These are phyloP conservation scores for Vandiemenella viatica DNA, from an alignment of 2,888 invertebrate species.

Conservation along the genomic window DNA sequence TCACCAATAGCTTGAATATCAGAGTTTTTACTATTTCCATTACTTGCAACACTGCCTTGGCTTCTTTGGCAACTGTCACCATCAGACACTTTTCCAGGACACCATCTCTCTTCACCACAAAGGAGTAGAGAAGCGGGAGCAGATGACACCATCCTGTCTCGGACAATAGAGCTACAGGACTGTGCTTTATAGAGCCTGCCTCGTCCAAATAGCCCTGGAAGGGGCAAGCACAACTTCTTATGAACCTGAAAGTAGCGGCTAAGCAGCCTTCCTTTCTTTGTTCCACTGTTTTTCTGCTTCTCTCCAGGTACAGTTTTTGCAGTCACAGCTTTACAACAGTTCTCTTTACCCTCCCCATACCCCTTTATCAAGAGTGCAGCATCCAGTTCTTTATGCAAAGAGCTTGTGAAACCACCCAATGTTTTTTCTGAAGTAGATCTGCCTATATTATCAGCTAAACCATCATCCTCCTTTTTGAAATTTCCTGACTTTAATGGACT, in stretches of 20 bases:
- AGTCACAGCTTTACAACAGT: slow-evolving; percentile 13
- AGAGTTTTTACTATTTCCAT: slow-evolving; percentile 2
- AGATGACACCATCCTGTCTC: slow-evolving; percentile 34
- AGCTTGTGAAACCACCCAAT: not conserved
- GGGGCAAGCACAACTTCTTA: slow-evolving; percentile 44
- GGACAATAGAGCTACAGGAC: slow-evolving; percentile 43
- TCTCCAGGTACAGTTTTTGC: slow-evolving; percentile 14
- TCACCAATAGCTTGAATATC: too few species aligned
- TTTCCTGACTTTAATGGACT: not conserved
- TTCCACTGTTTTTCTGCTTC: slow-evolving; percentile 26
- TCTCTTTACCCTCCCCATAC: slow-evolving; percentile 15
- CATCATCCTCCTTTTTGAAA: not conserved
- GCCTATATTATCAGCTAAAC: not conserved
- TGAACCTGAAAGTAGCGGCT: slow-evolving; percentile 54
- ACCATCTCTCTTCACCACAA: slow-evolving; percentile 27
- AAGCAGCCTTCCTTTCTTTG: slow-evolving; percentile 40
- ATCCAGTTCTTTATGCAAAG: not conserved
- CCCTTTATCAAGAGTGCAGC: not conserved
- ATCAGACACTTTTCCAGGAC: slow-evolving; percentile 28
- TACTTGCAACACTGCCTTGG: too few species aligned
- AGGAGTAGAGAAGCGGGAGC: slow-evolving; percentile 26
- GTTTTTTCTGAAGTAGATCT: not conserved
- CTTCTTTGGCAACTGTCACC: too few species aligned
- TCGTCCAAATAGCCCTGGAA: slow-evolving; percentile 38
- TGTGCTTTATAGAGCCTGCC: slow-evolving; percentile 44